A percentile compares a stretch with the other conserved stretches of the same genome.
Evolutionary conservation across 2,113 vertebrate species (phyloP).

Genomic region (Otus sunia): DNA sequence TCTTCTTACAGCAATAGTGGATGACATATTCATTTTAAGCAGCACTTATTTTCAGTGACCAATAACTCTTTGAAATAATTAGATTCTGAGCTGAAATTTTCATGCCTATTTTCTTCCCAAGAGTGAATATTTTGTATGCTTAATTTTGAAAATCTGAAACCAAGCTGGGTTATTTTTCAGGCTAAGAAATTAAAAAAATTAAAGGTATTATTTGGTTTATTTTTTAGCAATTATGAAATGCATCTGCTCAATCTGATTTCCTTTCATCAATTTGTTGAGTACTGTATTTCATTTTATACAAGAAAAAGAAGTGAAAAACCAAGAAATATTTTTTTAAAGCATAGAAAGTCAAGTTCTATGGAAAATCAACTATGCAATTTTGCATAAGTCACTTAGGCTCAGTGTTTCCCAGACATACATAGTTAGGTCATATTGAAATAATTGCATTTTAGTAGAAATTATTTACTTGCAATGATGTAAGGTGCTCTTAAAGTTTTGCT

Average conservation of each 20-base stretch:
- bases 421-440: not conserved
- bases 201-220: not conserved
- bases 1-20: not conserved
- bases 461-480: not conserved
- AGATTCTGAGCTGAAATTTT: not conserved
- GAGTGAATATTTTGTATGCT: not conserved
- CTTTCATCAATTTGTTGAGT: not conserved
- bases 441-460: not conserved
- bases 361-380: not conserved
- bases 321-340: not conserved
- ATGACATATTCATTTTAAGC: not conserved
- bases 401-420: not conserved
- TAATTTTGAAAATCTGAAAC: constrained; percentile 18
- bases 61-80: not conserved
- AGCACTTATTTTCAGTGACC: not conserved
- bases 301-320: not conserved
- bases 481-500: not conserved
- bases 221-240: not conserved
- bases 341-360: not conserved
- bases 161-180: not conserved
- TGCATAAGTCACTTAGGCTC: not conserved
- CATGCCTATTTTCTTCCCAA: not conserved
- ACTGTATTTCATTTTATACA: not conserved
- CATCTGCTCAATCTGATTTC: not conserved
- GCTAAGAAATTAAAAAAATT: not conserved